phyloP scores from a whole-genome alignment of 2,797 vertebrate species.

The Phalloptychus januarius region DNA sequence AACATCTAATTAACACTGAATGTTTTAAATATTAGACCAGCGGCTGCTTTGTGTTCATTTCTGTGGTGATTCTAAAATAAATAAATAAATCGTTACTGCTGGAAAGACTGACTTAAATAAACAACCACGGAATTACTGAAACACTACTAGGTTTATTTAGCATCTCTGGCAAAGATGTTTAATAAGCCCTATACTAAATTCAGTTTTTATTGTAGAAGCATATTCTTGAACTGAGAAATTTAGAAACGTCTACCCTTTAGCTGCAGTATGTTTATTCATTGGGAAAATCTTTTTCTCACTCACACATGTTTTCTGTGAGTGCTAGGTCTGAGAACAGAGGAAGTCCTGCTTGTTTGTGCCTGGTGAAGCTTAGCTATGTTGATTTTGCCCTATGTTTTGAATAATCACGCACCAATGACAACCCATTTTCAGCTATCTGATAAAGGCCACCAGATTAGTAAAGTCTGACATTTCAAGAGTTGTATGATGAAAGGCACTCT shows the following conservation, averaged over 20 bases:
- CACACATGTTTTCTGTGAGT: not conserved
- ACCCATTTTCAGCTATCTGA: not conserved
- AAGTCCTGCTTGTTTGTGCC: not conserved
- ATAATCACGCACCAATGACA: not conserved
- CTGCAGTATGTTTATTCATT: not conserved
- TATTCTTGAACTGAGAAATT: not conserved
- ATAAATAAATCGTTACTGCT: not conserved
- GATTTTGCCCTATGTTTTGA: not conserved
- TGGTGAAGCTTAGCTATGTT: not conserved
- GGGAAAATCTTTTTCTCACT: not conserved
- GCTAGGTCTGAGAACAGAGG: not conserved
- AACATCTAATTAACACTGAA: slow-evolving; percentile 60
- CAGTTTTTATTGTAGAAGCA: not conserved
- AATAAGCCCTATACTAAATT: not conserved
- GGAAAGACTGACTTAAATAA: not conserved
- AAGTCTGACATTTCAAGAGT: not conserved
- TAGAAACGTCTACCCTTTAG: not conserved
- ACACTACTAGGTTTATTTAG: not conserved
- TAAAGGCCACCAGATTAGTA: not conserved
- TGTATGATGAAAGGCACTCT: not conserved
- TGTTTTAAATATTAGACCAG: slow-evolving; percentile 43
- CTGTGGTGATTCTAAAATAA: slow-evolving; percentile 5
- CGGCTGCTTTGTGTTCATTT: slow-evolving; percentile 25
- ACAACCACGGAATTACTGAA: not conserved
- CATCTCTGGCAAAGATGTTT: not conserved